Percentiles rank a stretch among this genome's conserved stretches.
phyloP scores from a whole-genome alignment of 2,113 vertebrate species.

The Odobenus rosmarus region DNA sequence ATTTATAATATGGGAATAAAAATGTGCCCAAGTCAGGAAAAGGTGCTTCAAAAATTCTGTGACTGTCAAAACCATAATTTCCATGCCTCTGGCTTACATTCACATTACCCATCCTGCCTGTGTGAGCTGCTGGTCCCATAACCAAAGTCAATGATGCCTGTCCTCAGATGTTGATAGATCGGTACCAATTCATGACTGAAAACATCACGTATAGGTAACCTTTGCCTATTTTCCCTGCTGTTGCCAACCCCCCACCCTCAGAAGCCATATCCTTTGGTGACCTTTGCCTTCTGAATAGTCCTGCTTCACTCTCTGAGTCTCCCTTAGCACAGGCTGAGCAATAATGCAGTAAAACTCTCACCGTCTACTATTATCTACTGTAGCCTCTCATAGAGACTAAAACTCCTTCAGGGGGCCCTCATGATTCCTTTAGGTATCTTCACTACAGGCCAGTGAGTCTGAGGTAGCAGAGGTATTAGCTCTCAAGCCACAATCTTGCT shows the following conservation, averaged over 20 bases:
- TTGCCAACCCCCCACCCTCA: background rate
- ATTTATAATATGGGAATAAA: background rate
- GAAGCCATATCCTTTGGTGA: background rate
- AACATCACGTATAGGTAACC: background rate
- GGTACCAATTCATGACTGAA: background rate
- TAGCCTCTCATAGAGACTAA: accelerated
- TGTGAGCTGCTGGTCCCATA: background rate
- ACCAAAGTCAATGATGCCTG: background rate
- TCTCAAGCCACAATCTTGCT: background rate
- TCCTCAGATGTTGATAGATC: background rate
- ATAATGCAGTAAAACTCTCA: background rate
- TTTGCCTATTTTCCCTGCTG: background rate
- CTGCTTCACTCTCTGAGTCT: background rate
- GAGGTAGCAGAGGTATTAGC: background rate
- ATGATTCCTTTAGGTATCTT: background rate
- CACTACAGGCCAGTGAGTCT: background rate
- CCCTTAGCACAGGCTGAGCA: background rate
- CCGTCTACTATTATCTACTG: background rate
- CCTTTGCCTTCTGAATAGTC: background rate
- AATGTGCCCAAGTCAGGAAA: background rate
- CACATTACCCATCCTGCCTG: background rate
- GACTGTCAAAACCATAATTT: background rate
- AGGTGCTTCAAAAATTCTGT: background rate
- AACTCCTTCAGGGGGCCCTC: background rate
- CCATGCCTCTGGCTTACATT: background rate